Conservation (phyloP, 2,888 invertebrate genomes). For the Entomobrya proxima region DNA sequence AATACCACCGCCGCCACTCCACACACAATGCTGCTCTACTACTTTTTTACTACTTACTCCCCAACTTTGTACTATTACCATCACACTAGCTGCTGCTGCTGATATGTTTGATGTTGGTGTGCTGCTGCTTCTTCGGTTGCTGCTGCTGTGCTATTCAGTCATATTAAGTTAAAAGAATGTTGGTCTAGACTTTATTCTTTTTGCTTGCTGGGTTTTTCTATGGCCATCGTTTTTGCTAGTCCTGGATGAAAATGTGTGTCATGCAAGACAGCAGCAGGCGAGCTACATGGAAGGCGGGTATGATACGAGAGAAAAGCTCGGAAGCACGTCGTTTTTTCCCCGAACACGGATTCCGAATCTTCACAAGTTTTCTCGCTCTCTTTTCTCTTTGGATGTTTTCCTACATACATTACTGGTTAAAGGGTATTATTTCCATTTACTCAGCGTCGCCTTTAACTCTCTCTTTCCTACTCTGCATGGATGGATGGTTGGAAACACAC, state of each 20-base stretch:
- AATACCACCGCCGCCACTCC: slow-evolving; percentile 44
- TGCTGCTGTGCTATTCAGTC: slow-evolving; percentile 41
- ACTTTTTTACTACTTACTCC: slow-evolving; percentile 9
- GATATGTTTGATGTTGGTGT: slow-evolving; percentile 30
- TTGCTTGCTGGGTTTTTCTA: slow-evolving; percentile 20
- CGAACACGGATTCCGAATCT: slow-evolving; percentile 67
- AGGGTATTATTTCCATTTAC: slow-evolving; percentile 59
- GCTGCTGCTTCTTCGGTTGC: slow-evolving; percentile 8
- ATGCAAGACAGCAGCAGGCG: slow-evolving; percentile 65
- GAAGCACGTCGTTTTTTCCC: slow-evolving; percentile 64
- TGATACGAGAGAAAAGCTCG: slow-evolving; percentile 64
- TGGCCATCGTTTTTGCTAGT: slow-evolving; percentile 55
- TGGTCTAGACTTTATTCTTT: slow-evolving; percentile 64
- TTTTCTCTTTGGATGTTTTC: slow-evolving; percentile 55
- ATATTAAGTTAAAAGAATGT: slow-evolving; percentile 53
- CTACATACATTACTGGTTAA: slow-evolving; percentile 58
- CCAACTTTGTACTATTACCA: slow-evolving; percentile 34
- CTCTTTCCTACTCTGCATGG: slow-evolving; percentile 20
- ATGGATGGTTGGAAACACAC: slow-evolving; percentile 19
- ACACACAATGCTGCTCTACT: slow-evolving; percentile 11
- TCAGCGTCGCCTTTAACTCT: slow-evolving; percentile 55
- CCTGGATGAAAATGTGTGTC: slow-evolving; percentile 70
- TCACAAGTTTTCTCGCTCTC: slow-evolving; percentile 61
- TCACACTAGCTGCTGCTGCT: background rate
- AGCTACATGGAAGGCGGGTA: slow-evolving; percentile 63